phyloP scores from a whole-genome alignment of 2,888 invertebrate genomes.

The Cremastobaeus sp. region DNA sequence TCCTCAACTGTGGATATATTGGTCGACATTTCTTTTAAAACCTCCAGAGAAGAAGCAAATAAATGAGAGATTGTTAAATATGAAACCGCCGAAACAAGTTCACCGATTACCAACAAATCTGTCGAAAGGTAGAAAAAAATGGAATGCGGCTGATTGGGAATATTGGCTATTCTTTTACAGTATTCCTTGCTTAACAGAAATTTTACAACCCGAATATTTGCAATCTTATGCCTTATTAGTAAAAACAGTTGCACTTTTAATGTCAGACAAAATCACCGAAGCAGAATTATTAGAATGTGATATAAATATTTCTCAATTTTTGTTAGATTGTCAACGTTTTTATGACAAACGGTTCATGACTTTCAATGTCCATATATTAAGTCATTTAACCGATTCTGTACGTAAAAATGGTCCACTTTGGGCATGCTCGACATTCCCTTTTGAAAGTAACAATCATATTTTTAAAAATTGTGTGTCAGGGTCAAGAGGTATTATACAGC shows the following conservation, averaged over 20 bases:
- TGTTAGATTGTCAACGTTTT: slow-evolving; percentile 25
- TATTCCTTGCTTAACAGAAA: slow-evolving; percentile 33
- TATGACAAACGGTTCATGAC: slow-evolving; percentile 32
- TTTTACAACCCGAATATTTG: slow-evolving; percentile 31
- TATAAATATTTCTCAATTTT: slow-evolving; percentile 35
- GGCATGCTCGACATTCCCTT: slow-evolving; percentile 30
- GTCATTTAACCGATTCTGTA: slow-evolving; percentile 24
- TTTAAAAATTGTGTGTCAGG: slow-evolving; percentile 20
- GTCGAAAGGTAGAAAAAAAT: slow-evolving; percentile 1
- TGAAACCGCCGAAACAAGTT: slow-evolving; percentile 34
- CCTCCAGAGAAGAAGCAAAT: neutral
- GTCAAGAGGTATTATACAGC: slow-evolving; percentile 14
- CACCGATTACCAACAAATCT: slow-evolving; percentile 34
- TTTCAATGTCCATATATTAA: slow-evolving; percentile 34
- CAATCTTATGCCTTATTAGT: slow-evolving; percentile 41
- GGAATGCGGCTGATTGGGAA: slow-evolving; percentile 51
- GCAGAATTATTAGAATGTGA: slow-evolving; percentile 29
- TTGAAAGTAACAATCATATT: slow-evolving; percentile 21
- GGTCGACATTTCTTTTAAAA: slow-evolving; percentile 6
- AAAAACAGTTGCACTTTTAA: slow-evolving; percentile 7
- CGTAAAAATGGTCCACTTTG: slow-evolving; percentile 28
- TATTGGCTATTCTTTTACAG: slow-evolving; percentile 58
- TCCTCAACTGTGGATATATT: slow-evolving; percentile 28
- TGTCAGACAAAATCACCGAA: slow-evolving; percentile 33
- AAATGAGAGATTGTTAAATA: slow-evolving; percentile 14